Evolutionary conservation across 2,113 vertebrate genomes (phyloP).

Genomic region (Gallinago paraguaiae): DNA sequence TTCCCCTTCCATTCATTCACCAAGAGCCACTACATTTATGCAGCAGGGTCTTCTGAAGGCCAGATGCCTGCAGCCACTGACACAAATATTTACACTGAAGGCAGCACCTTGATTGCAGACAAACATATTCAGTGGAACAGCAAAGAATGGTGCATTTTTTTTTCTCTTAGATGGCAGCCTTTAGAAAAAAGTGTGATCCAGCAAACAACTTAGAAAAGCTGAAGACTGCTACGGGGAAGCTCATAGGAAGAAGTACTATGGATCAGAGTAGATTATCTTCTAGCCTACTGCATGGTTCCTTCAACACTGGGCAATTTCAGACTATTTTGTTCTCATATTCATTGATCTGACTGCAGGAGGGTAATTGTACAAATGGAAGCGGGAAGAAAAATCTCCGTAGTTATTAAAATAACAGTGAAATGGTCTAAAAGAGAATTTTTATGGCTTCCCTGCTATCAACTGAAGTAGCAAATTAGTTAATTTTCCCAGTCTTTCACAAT

Average conservation of each 20-base stretch:
- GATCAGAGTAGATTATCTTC: not conserved
- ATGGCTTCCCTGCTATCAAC: not conserved
- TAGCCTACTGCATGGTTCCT: not conserved
- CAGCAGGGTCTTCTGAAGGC: not conserved
- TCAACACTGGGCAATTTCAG: not conserved
- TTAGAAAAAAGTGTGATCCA: not conserved
- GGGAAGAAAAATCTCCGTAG: conserved; percentile 1
- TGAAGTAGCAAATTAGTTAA: conserved; percentile 21
- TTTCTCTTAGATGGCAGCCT: not conserved
- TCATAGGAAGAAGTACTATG: not conserved
- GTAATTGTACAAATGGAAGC: not conserved
- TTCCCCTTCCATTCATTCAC: not conserved
- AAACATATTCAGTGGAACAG: not conserved
- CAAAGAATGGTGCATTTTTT: not conserved
- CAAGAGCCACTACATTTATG: not conserved
- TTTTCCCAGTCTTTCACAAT: not conserved
- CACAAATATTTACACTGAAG: not conserved
- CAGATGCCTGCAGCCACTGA: not conserved
- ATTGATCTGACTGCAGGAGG: not conserved
- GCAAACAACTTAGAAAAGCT: not conserved
- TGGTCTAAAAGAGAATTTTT: not conserved
- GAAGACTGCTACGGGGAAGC: not conserved
- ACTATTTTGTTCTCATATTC: not conserved
- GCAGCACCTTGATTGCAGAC: not conserved
- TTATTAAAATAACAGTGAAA: not conserved